These are phyloP conservation scores for Melanotaenia pygmaea DNA, from an alignment of 2,797 vertebrate genomes.

Conservation along the genomic window DNA sequence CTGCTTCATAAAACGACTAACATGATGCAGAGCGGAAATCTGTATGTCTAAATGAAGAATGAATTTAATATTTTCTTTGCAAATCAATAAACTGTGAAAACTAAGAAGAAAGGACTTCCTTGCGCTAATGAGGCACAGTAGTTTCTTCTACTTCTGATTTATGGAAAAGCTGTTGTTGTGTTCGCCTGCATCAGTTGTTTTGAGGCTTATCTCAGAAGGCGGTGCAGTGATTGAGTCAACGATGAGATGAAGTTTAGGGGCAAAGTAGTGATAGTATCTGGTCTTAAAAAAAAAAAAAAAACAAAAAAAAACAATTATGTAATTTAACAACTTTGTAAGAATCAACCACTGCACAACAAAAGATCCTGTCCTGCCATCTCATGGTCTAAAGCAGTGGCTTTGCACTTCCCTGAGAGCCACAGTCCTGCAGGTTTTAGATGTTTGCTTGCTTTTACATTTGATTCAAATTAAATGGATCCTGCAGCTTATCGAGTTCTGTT, in stretches of 20 bases:
- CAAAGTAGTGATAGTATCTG: background rate
- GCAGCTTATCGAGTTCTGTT: too few relatives aligned
- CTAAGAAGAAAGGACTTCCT: background rate
- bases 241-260: background rate
- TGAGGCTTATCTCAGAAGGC: background rate
- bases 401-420: too few relatives aligned
- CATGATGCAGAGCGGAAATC: background rate
- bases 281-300: background rate
- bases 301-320: background rate
- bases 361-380: background rate
- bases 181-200: background rate
- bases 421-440: too few relatives aligned
- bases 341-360: background rate
- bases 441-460: too few relatives aligned
- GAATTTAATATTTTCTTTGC: constrained; percentile 26
- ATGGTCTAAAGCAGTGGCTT: background rate
- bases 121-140: background rate
- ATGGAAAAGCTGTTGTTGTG: background rate
- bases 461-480: too few relatives aligned
- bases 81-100: constrained; percentile 24
- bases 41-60: constrained; percentile 18
- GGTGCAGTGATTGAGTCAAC: background rate
- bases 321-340: background rate
- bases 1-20: constrained; percentile 3
- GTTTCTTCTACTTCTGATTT: background rate